Conservation (phyloP, 2,888 invertebrate genomes). For the Cerastoderma edule region DNA sequence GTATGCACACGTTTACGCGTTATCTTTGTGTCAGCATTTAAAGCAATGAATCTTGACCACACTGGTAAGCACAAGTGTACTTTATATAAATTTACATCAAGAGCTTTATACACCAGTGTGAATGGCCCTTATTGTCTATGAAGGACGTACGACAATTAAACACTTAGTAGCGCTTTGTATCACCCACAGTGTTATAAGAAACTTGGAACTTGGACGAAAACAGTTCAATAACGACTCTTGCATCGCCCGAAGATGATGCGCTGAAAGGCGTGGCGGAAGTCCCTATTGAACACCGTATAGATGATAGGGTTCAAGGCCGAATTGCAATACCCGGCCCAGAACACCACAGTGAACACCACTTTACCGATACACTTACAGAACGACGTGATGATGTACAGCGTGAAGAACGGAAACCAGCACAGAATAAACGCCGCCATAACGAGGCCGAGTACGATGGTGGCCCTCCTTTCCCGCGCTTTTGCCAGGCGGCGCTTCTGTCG, state of each 20-base stretch:
- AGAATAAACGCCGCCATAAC: conserved; percentile 99
- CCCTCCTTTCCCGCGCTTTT: conserved; percentile 97
- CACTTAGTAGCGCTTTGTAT: too few relatives aligned
- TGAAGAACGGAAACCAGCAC: conserved; percentile 99
- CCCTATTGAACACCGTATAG: conserved; percentile 98
- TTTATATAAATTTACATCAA: too few relatives aligned
- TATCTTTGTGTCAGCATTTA: too few relatives aligned
- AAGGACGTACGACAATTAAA: too few relatives aligned
- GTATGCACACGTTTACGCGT: too few relatives aligned
- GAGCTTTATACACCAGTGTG: too few relatives aligned
- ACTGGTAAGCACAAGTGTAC: too few relatives aligned
- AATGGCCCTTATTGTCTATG: too few relatives aligned
- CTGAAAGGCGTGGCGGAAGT: conserved; percentile 97
- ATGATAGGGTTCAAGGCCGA: conserved; percentile 96
- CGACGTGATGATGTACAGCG: conserved; percentile 83
- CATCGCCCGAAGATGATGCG: conserved; percentile 90
- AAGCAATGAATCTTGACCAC: too few relatives aligned
- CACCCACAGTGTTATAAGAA: too few relatives aligned
- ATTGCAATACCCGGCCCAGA: conserved; percentile 99
- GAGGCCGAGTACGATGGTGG: conserved; percentile 97
- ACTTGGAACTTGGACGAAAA: too few relatives aligned
- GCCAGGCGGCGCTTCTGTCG: conserved; percentile 96
- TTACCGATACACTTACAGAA: conserved; percentile 81
- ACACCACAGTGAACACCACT: conserved; percentile 91
- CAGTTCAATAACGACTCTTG: conserved; percentile 11